A percentile compares a stretch with the other conserved stretches of the same genome.
These are phyloP conservation scores for Catharus fuscescens DNA, from an alignment of 2,113 vertebrate species.

Conservation along the genomic window DNA sequence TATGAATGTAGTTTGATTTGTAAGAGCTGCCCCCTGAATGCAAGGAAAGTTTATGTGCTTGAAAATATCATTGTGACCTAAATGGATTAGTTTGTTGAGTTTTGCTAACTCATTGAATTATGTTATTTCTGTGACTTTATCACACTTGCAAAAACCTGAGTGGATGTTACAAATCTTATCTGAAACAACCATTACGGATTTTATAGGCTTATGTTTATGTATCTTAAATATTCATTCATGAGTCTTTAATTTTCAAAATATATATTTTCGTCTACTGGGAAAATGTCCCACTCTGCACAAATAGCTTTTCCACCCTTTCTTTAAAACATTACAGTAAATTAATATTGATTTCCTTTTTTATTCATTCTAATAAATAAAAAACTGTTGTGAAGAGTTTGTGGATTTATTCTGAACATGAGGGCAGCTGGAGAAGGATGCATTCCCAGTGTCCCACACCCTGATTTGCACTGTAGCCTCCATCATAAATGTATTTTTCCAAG, in stretches of 20 bases:
- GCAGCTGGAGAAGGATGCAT: not conserved
- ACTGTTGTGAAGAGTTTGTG: not conserved
- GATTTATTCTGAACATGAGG: not conserved
- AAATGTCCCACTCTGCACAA: conserved; percentile 66
- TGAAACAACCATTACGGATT: not conserved
- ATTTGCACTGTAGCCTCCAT: not conserved
- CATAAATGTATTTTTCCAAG: not conserved
- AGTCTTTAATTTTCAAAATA: conserved; percentile 72
- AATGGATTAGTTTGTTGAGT: not conserved
- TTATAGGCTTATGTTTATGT: not conserved
- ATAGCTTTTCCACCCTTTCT: conserved; percentile 43
- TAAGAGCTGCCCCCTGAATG: not conserved
- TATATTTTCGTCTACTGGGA: conserved; percentile 54
- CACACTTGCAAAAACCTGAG: not conserved
- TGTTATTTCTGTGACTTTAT: not conserved
- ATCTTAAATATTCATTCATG: conserved; percentile 62
- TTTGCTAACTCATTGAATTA: not conserved
- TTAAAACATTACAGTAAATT: conserved; percentile 35
- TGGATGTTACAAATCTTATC: not conserved
- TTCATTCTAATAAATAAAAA: not conserved
- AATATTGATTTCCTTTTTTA: not conserved
- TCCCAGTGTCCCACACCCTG: not conserved
- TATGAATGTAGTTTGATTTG: not conserved
- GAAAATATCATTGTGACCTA: not conserved
- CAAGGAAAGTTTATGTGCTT: not conserved